Conservation (phyloP, 2,797 vertebrate species). For the Pagetopsis macropterus region DNA sequence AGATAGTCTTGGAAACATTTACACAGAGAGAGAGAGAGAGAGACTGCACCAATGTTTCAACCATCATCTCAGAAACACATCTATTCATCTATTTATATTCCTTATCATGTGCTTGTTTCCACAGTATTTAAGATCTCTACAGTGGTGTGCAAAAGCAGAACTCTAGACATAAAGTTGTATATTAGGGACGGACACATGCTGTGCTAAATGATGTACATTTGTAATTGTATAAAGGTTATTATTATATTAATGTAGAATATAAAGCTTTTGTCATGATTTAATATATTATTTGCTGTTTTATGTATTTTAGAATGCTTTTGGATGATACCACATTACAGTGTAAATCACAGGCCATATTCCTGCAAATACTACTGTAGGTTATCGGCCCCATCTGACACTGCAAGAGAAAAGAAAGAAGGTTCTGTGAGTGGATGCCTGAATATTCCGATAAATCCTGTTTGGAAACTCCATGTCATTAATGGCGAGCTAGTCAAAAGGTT, state of each 20-base stretch:
- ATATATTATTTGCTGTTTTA: constrained; percentile 10
- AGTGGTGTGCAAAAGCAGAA: constrained; percentile 44
- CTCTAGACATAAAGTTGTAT: constrained; percentile 53
- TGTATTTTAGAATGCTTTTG: constrained; percentile 27
- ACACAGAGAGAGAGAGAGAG: constrained; percentile 59
- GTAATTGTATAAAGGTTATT: constrained; percentile 64
- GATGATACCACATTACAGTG: constrained; percentile 9
- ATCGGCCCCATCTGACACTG: not conserved
- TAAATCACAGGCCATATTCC: not conserved
- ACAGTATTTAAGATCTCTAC: constrained; percentile 40
- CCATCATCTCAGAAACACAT: constrained; percentile 2
- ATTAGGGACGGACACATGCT: constrained; percentile 52
- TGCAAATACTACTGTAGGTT: not conserved
- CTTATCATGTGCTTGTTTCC: constrained; percentile 11
- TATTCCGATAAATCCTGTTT: not conserved
- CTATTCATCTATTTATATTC: constrained; percentile 22
- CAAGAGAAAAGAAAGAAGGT: not conserved
- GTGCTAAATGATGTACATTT: constrained; percentile 64
- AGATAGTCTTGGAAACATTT: constrained; percentile 87
- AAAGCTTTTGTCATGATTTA: constrained; percentile 23
- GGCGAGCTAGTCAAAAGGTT: not conserved
- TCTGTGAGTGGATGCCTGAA: not conserved
- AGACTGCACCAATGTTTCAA: constrained; percentile 37
- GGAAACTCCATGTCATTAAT: not conserved
- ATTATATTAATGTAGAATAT: constrained; percentile 42